Evolutionary conservation across 1,140 invertebrate species (phyloP), one percentile per base, ranked within the genome.

Genomic region (Aphelinus atriplicis): DNA sequence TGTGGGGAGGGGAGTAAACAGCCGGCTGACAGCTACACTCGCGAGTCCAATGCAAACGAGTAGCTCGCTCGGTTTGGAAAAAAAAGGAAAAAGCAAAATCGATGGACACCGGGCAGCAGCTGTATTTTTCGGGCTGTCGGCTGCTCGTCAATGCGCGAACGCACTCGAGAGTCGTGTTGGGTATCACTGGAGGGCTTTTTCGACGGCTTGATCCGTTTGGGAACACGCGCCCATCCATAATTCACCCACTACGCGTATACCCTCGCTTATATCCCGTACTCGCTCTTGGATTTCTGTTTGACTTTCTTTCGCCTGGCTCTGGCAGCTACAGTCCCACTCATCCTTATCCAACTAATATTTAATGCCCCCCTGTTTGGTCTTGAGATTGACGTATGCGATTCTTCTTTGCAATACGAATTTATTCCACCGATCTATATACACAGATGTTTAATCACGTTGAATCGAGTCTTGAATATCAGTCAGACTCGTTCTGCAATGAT

Each of bases 21-120:
- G 80, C 53, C 46, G 7, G 61, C 45, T 9, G 68, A 77, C 64
- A 61, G 26, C 26, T 26, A 67, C 73, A 81, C 76, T 81, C 72
- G 72, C 77, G 80, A 81, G 74, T 80, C 77, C 73, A 78, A 77
- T 75, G 73, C 79, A 81, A 82, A 81, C 71, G 75, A 80, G 72
- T 60, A 10, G 4, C 58, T 45, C 3, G 9, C 26, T 42, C 6
- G 26, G 69, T 53, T 63, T 47, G 45, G 47, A 55, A 68, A 58
- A 62, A 66, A 73, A 26, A 26, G 26, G 26, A 26, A 26, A 26
- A 26, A 26, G 26, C 26, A 26, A 67, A 67, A 67, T 61, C 56
- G 57, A 73, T 61, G 26, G 26, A 26, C 26, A 26, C 26, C 26
- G 26, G 26, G 26, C 26, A 26, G 26, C 26, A 26, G 26, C 26